A percentile compares a stretch with the other conserved stretches of the same genome.
phyloP scores from a whole-genome alignment of 2,888 invertebrate genomes.

The Dicyrtomina minuta region DNA sequence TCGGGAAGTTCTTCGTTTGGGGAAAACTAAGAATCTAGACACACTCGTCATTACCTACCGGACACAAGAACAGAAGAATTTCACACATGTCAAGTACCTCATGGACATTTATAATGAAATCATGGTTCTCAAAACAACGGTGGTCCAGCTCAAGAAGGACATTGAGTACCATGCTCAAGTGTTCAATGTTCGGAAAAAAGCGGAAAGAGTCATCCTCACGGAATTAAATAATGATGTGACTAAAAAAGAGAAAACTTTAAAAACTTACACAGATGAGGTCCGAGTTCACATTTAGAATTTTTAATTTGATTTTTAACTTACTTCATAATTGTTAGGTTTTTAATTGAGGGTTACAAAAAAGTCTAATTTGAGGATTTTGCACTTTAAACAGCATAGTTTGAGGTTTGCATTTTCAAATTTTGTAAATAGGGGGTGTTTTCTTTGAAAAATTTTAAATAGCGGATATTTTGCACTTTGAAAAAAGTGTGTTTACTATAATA shows the following conservation, averaged over 20 bases:
- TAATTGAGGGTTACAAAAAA: too few species aligned
- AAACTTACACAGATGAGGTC: constrained; percentile 8
- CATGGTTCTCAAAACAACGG: constrained; percentile 15
- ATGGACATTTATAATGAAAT: constrained; percentile 34
- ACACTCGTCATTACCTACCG: constrained; percentile 17
- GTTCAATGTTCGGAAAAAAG: constrained; percentile 20
- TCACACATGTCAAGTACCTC: constrained; percentile 28
- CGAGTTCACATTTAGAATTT: too few species aligned
- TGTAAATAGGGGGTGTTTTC: too few species aligned
- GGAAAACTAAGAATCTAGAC: constrained; percentile 20
- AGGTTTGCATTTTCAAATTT: too few species aligned
- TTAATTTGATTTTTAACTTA: neutral
- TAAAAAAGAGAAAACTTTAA: constrained; percentile 5
- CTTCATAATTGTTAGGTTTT: too few species aligned
- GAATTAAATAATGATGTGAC: constrained; percentile 1
- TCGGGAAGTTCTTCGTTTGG: constrained; percentile 10
- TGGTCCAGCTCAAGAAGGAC: constrained; percentile 18
- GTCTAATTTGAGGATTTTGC: too few species aligned
- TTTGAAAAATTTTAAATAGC: too few species aligned
- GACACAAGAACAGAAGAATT: constrained; percentile 31
- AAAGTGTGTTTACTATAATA: too few species aligned
- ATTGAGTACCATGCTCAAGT: constrained; percentile 23
- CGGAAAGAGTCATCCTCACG: constrained; percentile 7
- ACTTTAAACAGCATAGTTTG: too few species aligned
- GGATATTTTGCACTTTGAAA: neutral